Conservation (phyloP, 2,888 invertebrate species). For the Cacoxenus indagator region DNA sequence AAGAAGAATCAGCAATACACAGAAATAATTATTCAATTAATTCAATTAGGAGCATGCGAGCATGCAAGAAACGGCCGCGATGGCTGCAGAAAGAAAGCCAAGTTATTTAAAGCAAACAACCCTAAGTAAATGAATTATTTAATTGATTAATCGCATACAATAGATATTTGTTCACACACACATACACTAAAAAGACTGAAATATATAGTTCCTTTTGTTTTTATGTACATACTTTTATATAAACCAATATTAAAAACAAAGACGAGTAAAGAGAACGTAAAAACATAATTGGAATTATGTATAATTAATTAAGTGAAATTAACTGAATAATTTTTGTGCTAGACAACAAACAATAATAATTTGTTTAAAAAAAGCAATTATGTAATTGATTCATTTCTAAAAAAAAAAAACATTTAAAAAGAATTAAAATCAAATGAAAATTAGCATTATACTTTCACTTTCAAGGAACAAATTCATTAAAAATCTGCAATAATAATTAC, state of each 20-base stretch:
- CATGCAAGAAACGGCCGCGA: no score
- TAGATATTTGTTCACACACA: constrained; percentile 57
- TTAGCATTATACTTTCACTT: background rate
- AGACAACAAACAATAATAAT: constrained; percentile 26
- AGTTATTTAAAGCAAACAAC: constrained; percentile 37
- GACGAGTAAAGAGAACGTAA: constrained; percentile 51
- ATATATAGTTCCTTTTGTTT: constrained; percentile 72
- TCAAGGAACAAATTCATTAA: background rate
- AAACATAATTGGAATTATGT: constrained; percentile 66
- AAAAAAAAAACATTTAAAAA: background rate
- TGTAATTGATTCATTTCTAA: background rate
- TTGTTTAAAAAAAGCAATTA: constrained; percentile 2
- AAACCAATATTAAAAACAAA: constrained; percentile 35
- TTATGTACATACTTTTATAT: constrained; percentile 65
- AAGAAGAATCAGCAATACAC: constrained; percentile 20
- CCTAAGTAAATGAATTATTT: constrained; percentile 24
- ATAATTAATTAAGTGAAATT: constrained; percentile 10
- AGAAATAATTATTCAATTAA: constrained; percentile 26
- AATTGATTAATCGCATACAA: constrained; percentile 29
- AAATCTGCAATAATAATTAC: background rate
- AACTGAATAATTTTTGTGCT: background rate
- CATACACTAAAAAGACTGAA: constrained; percentile 71
- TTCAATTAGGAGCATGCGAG: no score
- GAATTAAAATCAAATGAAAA: background rate
- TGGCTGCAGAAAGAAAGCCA: constrained; percentile 24